A percentile compares a stretch with the other conserved stretches of the same genome.
phyloP scores from a whole-genome alignment of 2,113 vertebrate genomes.

The Thryonomys swinderianus region DNA sequence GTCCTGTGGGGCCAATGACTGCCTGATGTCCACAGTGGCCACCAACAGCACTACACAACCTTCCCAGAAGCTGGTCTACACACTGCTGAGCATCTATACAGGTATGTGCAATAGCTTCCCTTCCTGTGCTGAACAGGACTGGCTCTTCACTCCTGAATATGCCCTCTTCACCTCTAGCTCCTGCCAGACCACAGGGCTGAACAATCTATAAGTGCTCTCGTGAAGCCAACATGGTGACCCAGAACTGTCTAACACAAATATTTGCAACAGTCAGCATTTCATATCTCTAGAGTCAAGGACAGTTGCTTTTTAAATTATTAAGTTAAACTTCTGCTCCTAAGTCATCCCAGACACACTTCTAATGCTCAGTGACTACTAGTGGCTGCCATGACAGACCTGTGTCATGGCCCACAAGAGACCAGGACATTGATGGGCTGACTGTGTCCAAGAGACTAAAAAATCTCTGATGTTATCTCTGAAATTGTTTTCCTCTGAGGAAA shows the following conservation, averaged over 20 bases:
- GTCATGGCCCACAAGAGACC: fast-evolving
- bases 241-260: fast-evolving
- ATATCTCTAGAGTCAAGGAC: fast-evolving
- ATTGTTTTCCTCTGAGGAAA: background rate
- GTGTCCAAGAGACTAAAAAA: background rate
- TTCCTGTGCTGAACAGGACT: background rate
- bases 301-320: fast-evolving
- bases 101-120: conserved; percentile 83
- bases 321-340: background rate
- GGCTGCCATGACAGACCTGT: fast-evolving
- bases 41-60: conserved; percentile 82
- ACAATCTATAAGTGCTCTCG: fast-evolving
- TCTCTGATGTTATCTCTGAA: too few species aligned
- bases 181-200: fast-evolving
- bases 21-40: conserved; percentile 74
- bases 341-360: background rate
- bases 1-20: conserved; percentile 91
- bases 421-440: fast-evolving
- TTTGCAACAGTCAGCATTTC: fast-evolving
- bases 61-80: conserved; percentile 87
- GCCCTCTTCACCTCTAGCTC: background rate
- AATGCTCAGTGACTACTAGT: background rate
- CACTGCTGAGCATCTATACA: conserved; percentile 93
- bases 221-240: fast-evolving
- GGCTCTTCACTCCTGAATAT: fast-evolving